phyloP scores from a whole-genome alignment of 2,888 invertebrate genomes.

The Laspeyria flexula region DNA sequence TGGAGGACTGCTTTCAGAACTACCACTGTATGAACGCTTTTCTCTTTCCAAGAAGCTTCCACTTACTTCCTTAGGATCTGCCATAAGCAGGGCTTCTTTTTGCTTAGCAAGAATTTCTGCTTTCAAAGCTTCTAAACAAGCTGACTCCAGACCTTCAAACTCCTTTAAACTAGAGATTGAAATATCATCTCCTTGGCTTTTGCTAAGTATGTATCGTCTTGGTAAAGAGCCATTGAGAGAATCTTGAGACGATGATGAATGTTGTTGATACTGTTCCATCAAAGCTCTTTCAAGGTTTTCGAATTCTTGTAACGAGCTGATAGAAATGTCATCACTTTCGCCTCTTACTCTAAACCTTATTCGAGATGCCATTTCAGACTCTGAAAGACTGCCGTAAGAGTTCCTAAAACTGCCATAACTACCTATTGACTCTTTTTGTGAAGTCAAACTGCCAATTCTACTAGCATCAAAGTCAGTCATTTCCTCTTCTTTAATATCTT shows the following conservation, averaged over 20 bases:
- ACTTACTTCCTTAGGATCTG: constrained; percentile 84
- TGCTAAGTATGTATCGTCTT: constrained; percentile 89
- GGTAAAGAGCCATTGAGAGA: constrained; percentile 94
- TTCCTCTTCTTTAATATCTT: constrained; percentile 97
- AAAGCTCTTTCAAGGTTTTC: constrained; percentile 95
- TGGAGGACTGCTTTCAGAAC: constrained; percentile 87
- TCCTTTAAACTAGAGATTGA: constrained; percentile 95
- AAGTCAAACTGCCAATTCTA: constrained; percentile 91
- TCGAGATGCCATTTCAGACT: constrained; percentile 94
- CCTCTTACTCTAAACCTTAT: constrained; percentile 93
- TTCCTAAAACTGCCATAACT: constrained; percentile 94
- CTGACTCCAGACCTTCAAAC: constrained; percentile 96
- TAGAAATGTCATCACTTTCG: constrained; percentile 97
- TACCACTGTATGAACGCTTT: constrained; percentile 84
- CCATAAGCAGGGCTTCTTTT: constrained; percentile 91
- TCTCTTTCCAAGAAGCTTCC: constrained; percentile 81
- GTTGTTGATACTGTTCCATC: constrained; percentile 90
- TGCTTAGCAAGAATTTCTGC: constrained; percentile 94
- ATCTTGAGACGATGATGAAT: constrained; percentile 93
- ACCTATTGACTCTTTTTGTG: constrained; percentile 92
- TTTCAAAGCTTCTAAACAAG: constrained; percentile 93
- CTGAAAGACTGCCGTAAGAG: constrained; percentile 96
- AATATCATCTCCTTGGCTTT: constrained; percentile 93
- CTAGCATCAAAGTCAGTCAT: constrained; percentile 94
- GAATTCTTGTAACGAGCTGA: constrained; percentile 97